Base-by-base conservation (phyloP, 1,140 invertebrate species). In the Venustaconcha ellipsiformis region DNA sequence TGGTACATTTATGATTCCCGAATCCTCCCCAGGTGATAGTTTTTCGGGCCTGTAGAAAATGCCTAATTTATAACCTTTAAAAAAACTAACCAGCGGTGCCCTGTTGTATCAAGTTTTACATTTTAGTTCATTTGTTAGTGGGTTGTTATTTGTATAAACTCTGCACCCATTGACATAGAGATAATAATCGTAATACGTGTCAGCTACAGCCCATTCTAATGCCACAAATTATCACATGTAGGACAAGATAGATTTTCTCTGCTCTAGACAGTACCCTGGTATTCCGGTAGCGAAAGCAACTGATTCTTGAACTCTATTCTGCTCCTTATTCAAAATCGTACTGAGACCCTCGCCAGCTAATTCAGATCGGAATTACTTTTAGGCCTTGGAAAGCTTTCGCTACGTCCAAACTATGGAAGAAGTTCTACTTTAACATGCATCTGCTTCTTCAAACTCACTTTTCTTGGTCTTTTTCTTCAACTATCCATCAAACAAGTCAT, bases 31-130 rank as follows among this genome's bases (percentile, higher is more conserved):
- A 30, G 26, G 26, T 56, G 60, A 80, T 80, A 4, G 26, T 57
- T 23, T 20, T 15, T 71, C 81, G 23, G 72, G 55, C 17, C 60
- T 69, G 58, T 80, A 80, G 20, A 23, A 56, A 63, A 80, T 72
- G 23, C 62, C 58, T 69, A 78, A 80, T 30, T 72, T 26, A 57
- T 66, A 82, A 13, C n/a, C 20, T 8, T 70, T 55, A n/a, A 80
- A 64, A 14, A 65, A 55, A 57, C 56, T 56, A 79, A 64, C 78
- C 75, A 80, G 55, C 78, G 17, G 56, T 82, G 81, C 18, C 72
- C 63, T 14, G 81, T 78, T 17, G 72, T 76, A 73, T 80, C 76
- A 2, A 80, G 37, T 48, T 76, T 76, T 1, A 78, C 74, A 37
- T 65, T 72, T 72, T n/a, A 81, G 55, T 5, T 76, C 66, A 72